Base-by-base conservation (phyloP, 2,888 invertebrate species). In the Trachelus tabidus region DNA sequence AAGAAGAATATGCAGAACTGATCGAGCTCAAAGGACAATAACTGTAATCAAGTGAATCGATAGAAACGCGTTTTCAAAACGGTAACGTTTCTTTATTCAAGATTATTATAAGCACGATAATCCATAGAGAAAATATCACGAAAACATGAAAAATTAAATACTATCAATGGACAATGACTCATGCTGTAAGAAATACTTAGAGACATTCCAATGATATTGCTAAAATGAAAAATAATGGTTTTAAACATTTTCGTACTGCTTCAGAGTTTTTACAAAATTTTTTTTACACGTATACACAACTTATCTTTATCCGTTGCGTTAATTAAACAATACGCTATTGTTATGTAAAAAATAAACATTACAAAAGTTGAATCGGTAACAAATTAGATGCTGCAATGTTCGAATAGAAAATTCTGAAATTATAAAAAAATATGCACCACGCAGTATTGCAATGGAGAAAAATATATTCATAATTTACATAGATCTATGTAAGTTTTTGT, bases 401-500 rank as follows among this genome's bases (percentile, higher is more conserved):
- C 40, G 23, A 56, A 56, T 56, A 9, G 23, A 56, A 56, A 56
- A 23, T 56, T 56, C 0, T 56, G 2, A 23, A 23, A 56, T 56
- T 23, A 56, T 23, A 56, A 11, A 35, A 12, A 40, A 40, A 15
- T 56, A 56, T 56, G 23, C 23, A 23, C 23, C 23, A 23, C 23
- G 9, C 23, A 56, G 23, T 23, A 6, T 6, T 56, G 23, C 23
- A 23, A 56, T 23, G 23, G 15, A 56, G 40, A 6, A 56, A 23
- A 4, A 23, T 15, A 23, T 56, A 40, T 40, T 40, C 4, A 56
- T 56, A 34, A 71, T 69, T 69, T 30, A 78, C 33, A 74, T 74
- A 56, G 40, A 23, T 76, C 71, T 79, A 80, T 68, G 68, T 11
- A 56, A 86, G 75, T 77, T 83, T 82, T 56, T 75, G 83, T 80